Evolutionary conservation across 2,888 invertebrate species (phyloP), one percentile per base, ranked within the genome.

Genomic region (Trachelus tabidus): DNA sequence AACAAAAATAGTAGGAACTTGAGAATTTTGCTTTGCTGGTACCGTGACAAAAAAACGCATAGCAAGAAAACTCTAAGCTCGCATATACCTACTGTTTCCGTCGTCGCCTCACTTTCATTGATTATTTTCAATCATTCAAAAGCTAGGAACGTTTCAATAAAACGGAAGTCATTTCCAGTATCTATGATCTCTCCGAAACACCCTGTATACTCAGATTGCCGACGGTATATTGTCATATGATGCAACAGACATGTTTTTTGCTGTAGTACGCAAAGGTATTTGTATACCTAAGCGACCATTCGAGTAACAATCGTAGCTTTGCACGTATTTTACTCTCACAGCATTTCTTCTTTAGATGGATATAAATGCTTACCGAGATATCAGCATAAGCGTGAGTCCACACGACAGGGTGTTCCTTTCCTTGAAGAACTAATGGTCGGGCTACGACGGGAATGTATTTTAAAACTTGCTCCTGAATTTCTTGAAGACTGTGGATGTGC

Each of bases 381-480:
- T 98, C 98, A 35, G 96, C 95, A 89, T 98, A 98, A 12, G 97
- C 96, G 86, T 98, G 98, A 0, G 98, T 99, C 99, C 99, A 99
- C 23, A 98, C 96, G 11, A 97, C 95, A 33, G 96, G 97, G 86
- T 97, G 97, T 11, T 95, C 93, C 3, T 92, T 92, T 9, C 92
- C 96, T 91, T 94, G 97, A 75, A 97, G 91, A 11, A 97, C 96
- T 89, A 97, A 92, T 0, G 97, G 97, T 69, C 96, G 94, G 0
- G 97, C 98, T 89, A 99, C 96, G 4, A 99, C 98, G 80, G 97
- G 96, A 83, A 99, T 97, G 92, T 99, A 99, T 91, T 98, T 97
- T 86, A 99, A 92, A 34, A 99, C 99, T 91, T 99, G 97, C 91
- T 98, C 98, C 83, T 97, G 96, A 0, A 99, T 98, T 92, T 99